Conservation (phyloP, 2,888 invertebrate species). For the Lycophotia porphyrea region DNA sequence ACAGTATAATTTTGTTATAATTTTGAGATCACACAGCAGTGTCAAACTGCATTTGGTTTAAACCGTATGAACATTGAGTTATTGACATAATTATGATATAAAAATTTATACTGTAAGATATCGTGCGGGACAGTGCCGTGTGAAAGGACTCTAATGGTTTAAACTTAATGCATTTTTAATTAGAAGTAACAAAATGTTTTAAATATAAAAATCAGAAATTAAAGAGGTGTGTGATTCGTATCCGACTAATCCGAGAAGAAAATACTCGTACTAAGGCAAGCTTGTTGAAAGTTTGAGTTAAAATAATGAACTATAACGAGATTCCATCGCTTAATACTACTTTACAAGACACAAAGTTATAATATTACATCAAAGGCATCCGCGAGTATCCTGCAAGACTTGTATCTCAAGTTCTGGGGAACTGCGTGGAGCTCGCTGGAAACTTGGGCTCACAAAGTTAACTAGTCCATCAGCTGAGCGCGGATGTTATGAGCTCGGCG, state of each 20-base stretch:
- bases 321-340: neutral
- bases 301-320: neutral
- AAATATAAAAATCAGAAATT: neutral
- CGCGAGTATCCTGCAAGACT: slow-evolving; percentile 6
- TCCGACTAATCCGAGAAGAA: neutral
- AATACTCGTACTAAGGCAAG: neutral
- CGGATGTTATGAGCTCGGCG: neutral
- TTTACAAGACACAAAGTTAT: slow-evolving; percentile 14
- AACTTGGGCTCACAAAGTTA: slow-evolving; percentile 33
- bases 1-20: no score
- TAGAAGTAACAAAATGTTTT: neutral
- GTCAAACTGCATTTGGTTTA: no score
- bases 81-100: neutral
- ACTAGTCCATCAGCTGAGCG: slow-evolving; percentile 32
- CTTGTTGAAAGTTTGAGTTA: neutral
- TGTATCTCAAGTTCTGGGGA: neutral
- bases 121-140: neutral
- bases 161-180: no score
- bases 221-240: neutral
- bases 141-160: neutral
- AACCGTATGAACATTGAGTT: no score
- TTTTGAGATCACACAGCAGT: neutral
- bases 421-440: slow-evolving; percentile 3
- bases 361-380: slow-evolving; percentile 20
- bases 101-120: neutral